Conservation (phyloP, 2,888 invertebrate genomes). For the Syrphus vitripennis region DNA sequence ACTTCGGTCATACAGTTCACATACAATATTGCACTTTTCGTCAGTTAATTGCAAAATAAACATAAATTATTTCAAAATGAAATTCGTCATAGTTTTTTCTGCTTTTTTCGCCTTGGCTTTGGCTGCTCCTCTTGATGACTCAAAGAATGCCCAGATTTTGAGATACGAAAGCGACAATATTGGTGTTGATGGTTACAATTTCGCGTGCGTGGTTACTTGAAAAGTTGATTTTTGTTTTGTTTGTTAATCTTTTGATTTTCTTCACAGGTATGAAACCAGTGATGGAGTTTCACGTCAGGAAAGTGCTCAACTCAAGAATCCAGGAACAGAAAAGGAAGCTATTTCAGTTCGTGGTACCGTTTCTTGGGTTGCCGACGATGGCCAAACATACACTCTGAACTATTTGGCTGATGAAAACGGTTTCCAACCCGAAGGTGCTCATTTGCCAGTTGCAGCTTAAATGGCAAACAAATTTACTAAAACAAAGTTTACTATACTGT, state of each 20-base stretch:
- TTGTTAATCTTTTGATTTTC: too few relatives aligned
- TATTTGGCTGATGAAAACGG: slow-evolving; percentile 76
- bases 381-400: slow-evolving; percentile 83
- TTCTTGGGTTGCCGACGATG: slow-evolving; percentile 83
- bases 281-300: slow-evolving; percentile 79
- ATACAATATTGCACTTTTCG: neutral
- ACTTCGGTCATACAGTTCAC: slow-evolving; percentile 43
- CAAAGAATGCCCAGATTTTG: slow-evolving; percentile 73
- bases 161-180: slow-evolving; percentile 81
- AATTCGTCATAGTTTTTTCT: slow-evolving; percentile 78
- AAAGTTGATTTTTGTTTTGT: neutral
- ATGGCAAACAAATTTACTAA: neutral
- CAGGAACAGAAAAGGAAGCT: slow-evolving; percentile 74
- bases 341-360: slow-evolving; percentile 81
- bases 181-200: slow-evolving; percentile 83
- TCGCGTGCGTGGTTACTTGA: slow-evolving; percentile 80
- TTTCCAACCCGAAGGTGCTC: slow-evolving; percentile 77
- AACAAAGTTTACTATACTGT: neutral
- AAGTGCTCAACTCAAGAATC: slow-evolving; percentile 75
- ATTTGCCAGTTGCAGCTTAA: slow-evolving; percentile 72
- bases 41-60: neutral
- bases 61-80: slow-evolving; percentile 72
- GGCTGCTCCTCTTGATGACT: slow-evolving; percentile 72
- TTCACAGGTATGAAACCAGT: slow-evolving; percentile 79
- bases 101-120: slow-evolving; percentile 74